Evolutionary conservation across 2,797 vertebrate genomes (phyloP), one percentile per base, ranked within the genome.

Genomic region (Benthosema pterotum): DNA sequence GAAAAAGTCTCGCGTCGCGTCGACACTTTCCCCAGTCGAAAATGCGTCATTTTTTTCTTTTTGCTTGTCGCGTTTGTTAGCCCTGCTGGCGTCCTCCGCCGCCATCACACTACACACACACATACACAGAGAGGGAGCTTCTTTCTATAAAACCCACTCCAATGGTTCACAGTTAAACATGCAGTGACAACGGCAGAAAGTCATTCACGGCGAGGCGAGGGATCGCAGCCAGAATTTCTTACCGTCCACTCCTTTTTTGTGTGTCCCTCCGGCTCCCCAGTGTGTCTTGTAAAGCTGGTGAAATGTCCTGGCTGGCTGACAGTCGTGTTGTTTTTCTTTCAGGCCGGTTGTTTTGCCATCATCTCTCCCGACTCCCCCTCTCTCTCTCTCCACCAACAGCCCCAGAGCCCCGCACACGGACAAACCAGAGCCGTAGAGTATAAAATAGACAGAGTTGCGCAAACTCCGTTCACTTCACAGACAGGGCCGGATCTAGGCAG

Each of bases 301-400:
- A 69, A 71, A 63, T 45, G 74, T 69, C 22, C 22, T 25, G 22
- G 22, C 22, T 25, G 22, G 22, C 22, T 25, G 3, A 25, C 22
- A 25, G 57, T 46, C 64, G 32, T 14, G 22, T 43, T 66, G 32
- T 38, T 38, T 38, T 25, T 77, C 74, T 69, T 42, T n/a, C 63
- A 86, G 86, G 83, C 81, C 72, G 73, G 78, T 11, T 67, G 65
- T 75, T 53, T 76, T 32, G 74, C 84, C 86, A 89, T 87, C 79
- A 53, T 28, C 17, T 3, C n/a, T n/a, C n/a, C n/a, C n/a, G n/a
- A n/a, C n/a, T n/a, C n/a, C n/a, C n/a, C n/a, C n/a, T n/a, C n/a
- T n/a, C n/a, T n/a, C 5, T 77, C 84, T 72, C 69, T 46, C 47
- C 63, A 52, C 52, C 53, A 65, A 52, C 69, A 25, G 22, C 22